Evolutionary conservation across 2,113 vertebrate genomes (phyloP).

Genomic region (Scartelaos histophorus): DNA sequence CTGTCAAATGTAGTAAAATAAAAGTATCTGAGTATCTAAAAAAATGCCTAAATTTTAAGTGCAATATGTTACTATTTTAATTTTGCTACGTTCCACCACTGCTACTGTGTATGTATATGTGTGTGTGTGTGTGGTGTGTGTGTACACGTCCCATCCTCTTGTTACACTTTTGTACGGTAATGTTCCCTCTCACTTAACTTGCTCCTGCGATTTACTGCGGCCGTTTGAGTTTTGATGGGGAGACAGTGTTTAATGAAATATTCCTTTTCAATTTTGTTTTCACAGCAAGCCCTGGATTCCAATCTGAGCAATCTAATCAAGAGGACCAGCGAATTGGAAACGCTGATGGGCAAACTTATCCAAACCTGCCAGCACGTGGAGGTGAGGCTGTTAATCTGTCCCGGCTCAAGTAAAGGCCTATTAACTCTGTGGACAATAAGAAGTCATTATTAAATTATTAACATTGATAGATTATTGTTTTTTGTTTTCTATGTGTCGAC

Average conservation of each 20-base stretch:
- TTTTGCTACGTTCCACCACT: too few relatives aligned
- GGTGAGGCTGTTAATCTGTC: slow-evolving; percentile 80
- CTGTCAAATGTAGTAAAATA: too few relatives aligned
- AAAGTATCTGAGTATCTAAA: too few relatives aligned
- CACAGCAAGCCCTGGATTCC: slow-evolving; percentile 93
- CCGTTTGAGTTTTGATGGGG: slow-evolving; percentile 45
- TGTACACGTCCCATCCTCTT: slow-evolving; percentile 18
- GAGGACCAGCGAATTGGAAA: slow-evolving; percentile 98
- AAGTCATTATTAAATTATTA: slow-evolving; percentile 41
- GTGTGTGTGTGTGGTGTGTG: slow-evolving; percentile 4
- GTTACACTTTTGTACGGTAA: slow-evolving; percentile 17
- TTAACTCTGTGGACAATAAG: slow-evolving; percentile 17
- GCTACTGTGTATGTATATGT: too few relatives aligned
- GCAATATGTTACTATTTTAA: too few relatives aligned
- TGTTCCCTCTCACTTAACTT: slow-evolving; percentile 36
- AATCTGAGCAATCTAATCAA: slow-evolving; percentile 97
- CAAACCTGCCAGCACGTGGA: slow-evolving; percentile 98
- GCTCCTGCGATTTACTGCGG: slow-evolving; percentile 37
- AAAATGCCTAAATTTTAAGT: too few relatives aligned
- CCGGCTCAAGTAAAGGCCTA: slow-evolving; percentile 18
- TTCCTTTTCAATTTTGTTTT: slow-evolving; percentile 55
- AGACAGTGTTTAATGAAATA: slow-evolving; percentile 29
- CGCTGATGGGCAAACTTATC: slow-evolving; percentile 95
- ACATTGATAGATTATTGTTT: slow-evolving; percentile 40
- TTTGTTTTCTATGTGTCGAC: slow-evolving; percentile 28